phyloP scores from a whole-genome alignment of 2,113 vertebrate species.

The Myrmecobius fasciatus region DNA sequence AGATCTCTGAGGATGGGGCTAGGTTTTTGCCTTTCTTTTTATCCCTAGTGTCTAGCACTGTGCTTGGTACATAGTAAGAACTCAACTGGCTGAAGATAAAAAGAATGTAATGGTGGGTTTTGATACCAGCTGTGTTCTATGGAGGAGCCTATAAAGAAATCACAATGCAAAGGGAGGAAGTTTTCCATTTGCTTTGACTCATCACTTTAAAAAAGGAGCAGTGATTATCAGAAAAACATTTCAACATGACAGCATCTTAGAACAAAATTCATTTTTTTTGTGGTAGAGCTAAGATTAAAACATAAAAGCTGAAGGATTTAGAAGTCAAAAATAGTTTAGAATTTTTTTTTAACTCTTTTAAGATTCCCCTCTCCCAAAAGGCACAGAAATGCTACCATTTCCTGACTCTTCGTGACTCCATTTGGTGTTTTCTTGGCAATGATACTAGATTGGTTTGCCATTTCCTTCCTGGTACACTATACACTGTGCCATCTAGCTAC shows the following conservation, averaged over 20 bases:
- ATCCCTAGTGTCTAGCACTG: background rate
- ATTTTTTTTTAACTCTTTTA: background rate
- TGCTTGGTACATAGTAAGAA: background rate
- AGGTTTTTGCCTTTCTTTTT: background rate
- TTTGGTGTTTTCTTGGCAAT: background rate
- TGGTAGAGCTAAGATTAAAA: background rate
- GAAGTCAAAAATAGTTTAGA: background rate
- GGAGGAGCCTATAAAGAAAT: background rate
- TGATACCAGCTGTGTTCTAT: background rate
- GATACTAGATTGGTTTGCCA: background rate
- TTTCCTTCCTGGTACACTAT: background rate
- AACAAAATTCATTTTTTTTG: background rate
- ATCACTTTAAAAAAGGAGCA: constrained; percentile 1
- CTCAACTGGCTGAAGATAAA: background rate
- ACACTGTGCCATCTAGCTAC: background rate
- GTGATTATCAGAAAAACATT: constrained; percentile 18
- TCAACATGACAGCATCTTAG: background rate
- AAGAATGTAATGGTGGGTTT: constrained; percentile 14
- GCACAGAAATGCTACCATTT: background rate
- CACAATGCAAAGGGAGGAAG: background rate
- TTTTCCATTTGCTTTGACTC: background rate
- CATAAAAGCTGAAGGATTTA: background rate
- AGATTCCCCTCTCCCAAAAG: background rate
- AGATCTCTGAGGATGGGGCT: background rate
- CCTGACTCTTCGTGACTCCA: background rate